phyloP scores from a whole-genome alignment of 2,113 vertebrate genomes.

The Pollachius pollachius region DNA sequence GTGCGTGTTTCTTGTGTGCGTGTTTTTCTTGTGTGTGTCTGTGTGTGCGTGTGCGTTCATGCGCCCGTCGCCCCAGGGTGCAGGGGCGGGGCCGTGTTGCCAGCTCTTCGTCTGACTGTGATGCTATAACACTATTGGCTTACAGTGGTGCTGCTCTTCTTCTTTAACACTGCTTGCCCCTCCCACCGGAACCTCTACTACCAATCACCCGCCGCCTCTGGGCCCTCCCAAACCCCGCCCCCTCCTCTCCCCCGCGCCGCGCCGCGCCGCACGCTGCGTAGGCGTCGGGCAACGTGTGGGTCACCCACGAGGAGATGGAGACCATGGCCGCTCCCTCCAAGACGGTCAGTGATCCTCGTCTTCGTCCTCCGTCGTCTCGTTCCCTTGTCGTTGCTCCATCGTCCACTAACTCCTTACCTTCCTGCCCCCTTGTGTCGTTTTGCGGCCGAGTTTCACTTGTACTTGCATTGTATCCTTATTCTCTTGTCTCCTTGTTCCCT shows the following conservation, averaged over 20 bases:
- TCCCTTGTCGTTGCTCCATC: no score
- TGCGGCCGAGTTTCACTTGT: background rate
- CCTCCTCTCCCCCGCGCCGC: constrained; percentile 46
- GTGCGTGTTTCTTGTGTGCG: constrained; percentile 19
- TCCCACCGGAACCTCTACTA: constrained; percentile 76
- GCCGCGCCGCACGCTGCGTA: constrained; percentile 62
- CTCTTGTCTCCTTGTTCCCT: no score
- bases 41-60: constrained; percentile 37
- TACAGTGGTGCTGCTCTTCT: constrained; percentile 97
- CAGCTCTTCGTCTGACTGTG: constrained; percentile 80
- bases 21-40: constrained; percentile 11
- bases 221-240: constrained; percentile 56
- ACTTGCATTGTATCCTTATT: background rate
- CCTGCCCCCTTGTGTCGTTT: background rate
- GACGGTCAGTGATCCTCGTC: constrained; percentile 86
- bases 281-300: constrained; percentile 98
- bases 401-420: no score
- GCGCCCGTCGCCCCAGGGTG: constrained; percentile 54
- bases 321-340: constrained; percentile 93
- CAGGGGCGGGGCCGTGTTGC: constrained; percentile 40
- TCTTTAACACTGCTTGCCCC: constrained; percentile 94
- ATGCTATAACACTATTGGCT: constrained; percentile 92
- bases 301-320: constrained; percentile 99
- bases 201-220: constrained; percentile 54
- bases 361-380: constrained; percentile 3